Evolutionary conservation across 2,888 invertebrate genomes (phyloP), one percentile per base, ranked within the genome.

Genomic region (Sesia bembeciformis): DNA sequence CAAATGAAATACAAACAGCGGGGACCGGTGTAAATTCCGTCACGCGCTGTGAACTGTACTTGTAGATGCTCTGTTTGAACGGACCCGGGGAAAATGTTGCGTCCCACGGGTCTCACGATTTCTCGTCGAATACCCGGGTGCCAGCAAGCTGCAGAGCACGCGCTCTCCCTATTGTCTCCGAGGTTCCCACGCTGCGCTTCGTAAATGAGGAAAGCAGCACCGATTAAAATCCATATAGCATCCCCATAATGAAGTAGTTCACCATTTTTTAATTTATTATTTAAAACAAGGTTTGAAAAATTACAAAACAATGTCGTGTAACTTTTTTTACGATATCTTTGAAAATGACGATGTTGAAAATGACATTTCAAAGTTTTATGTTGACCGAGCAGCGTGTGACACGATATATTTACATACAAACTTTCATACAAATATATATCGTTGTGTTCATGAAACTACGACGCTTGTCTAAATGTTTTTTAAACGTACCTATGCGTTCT

Each of bases 21-120:
- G 23, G 23, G 52, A 53, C 59, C 55, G 60, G 56, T 62, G 62
- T 61, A 55, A 66, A 65, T 57, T 58, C 61, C 60, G 59, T 61
- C 65, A 64, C 66, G 66, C 54, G 55, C 52, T 42, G 40, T 49
- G 53, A 52, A 54, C 61, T 63, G 63, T 65, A 46, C 46, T 60
- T 59, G 68, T 23, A 23, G 23, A 23, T 23, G 63, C 64, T 63
- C 65, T 64, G 68, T 70, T 68, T 62, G 62, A 66, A 66, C 64
- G 42, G 49, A 55, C 51, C 51, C 58, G 50, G 57, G 55, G 52
- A 58, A 58, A 58, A 56, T 59, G 62, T 58, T 59, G 50, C 61
- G 59, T 68, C 68, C 66, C 72, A 70, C 70, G 70, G 67, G 68
- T 81, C 79, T 72, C 80, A 81, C 80, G 80, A 68, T 81, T 78